These are phyloP conservation scores for Forficula auricularia DNA, from an alignment of 1,140 invertebrate species.

Conservation along the genomic window DNA sequence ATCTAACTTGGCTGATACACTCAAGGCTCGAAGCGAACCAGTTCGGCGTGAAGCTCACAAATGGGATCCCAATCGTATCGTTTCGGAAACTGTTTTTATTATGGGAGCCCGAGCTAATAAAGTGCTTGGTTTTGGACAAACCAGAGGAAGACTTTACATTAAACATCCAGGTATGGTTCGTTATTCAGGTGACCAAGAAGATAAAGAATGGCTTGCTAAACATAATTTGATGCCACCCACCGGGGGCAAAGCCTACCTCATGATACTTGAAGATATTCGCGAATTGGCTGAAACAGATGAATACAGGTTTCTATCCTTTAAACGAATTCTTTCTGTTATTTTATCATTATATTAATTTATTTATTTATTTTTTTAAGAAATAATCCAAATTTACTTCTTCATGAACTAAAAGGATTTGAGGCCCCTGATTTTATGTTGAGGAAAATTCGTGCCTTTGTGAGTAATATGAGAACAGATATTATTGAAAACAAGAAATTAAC, in stretches of 20 bases:
- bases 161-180: slow-evolving; percentile 59
- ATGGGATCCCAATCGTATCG: slow-evolving; percentile 55
- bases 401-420: slow-evolving; percentile 51
- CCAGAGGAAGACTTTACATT: slow-evolving; percentile 52
- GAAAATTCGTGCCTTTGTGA: slow-evolving; percentile 44
- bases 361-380: slow-evolving; percentile 24
- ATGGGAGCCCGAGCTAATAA: slow-evolving; percentile 57
- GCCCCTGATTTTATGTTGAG: slow-evolving; percentile 50
- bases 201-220: slow-evolving; percentile 64
- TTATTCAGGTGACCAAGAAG: slow-evolving; percentile 62
- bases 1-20: slow-evolving; percentile 5
- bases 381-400: slow-evolving; percentile 40
- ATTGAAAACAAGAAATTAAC: neutral
- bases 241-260: slow-evolving; percentile 60
- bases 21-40: slow-evolving; percentile 17
- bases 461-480: slow-evolving; percentile 23
- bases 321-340: too few relatives aligned
- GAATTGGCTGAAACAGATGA: slow-evolving; percentile 52
- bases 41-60: slow-evolving; percentile 31
- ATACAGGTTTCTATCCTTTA: slow-evolving; percentile 32
- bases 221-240: slow-evolving; percentile 57
- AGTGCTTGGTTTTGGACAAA: slow-evolving; percentile 57
- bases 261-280: slow-evolving; percentile 63
- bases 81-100: slow-evolving; percentile 50
- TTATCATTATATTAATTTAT: too few relatives aligned